Evolutionary conservation across 2,888 invertebrate genomes (phyloP).

Genomic region (Cosmia trapezina): DNA sequence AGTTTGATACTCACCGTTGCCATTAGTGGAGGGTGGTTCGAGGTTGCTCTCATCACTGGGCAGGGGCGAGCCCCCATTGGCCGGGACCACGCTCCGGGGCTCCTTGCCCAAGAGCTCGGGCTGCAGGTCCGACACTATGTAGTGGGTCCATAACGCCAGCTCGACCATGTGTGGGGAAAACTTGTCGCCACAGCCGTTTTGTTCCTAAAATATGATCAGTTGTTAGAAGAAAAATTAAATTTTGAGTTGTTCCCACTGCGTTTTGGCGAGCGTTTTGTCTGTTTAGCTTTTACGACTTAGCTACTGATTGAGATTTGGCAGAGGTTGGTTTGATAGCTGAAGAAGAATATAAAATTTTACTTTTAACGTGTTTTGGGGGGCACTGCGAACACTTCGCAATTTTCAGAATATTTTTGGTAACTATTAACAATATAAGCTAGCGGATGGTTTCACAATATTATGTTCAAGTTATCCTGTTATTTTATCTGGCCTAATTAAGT

Average conservation of each 20-base stretch:
- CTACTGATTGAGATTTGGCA: constrained; percentile 15
- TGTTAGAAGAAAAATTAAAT: neutral
- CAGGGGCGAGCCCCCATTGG: constrained; percentile 89
- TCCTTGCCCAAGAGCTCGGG: constrained; percentile 96
- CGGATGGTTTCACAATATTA: constrained; percentile 19
- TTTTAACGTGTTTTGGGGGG: neutral
- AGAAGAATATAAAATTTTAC: constrained; percentile 2
- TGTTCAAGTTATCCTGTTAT: constrained; percentile 27
- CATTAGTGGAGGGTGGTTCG: constrained; percentile 92
- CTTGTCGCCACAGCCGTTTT: constrained; percentile 90
- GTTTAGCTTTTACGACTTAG: neutral
- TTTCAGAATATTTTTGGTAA: neutral
- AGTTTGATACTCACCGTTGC: constrained; percentile 79
- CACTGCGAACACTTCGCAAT: neutral
- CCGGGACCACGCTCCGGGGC: constrained; percentile 88
- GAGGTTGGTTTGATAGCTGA: neutral
- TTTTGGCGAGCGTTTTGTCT: no score
- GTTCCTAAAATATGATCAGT: constrained; percentile 76
- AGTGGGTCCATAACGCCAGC: constrained; percentile 98
- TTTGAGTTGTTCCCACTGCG: no score
- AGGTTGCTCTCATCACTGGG: constrained; percentile 95
- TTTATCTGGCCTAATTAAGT: neutral
- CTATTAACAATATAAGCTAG: neutral
- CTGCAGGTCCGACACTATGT: constrained; percentile 95
- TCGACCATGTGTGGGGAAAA: constrained; percentile 96